Evolutionary conservation across 1,140 invertebrate genomes (phyloP), one percentile per base, ranked within the genome.

Genomic region (Cardiocondyla obscurior): DNA sequence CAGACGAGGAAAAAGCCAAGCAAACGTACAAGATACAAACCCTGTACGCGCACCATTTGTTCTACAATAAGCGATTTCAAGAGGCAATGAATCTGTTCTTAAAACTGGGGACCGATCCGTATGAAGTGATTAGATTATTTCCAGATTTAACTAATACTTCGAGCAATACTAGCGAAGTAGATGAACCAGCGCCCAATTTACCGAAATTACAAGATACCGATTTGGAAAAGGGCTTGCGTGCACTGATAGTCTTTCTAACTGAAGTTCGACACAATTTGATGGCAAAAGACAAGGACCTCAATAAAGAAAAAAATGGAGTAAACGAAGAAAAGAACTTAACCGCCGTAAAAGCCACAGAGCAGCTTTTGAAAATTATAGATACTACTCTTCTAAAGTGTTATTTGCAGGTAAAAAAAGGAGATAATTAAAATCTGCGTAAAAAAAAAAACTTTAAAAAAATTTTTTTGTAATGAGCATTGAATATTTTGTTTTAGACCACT

Each of bases 331-430:
- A 90, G 67, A 94, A 90, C 65, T 91, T 94, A 90, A 93, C 92
- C 19, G 90, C 89, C 58, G 90, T 93, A 42, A n/a, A n/a, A n/a
- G 92, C 94, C 55, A 94, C 91, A 1, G 93, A 95, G 67, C 96
- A 98, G 85, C 94, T 99, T 42, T 92, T 98, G 25, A 98, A 99
- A 94, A 98, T 99, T 53, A 99, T 99, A 84, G 99, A 99, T 92
- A 99, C 98, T 3, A 99, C 98, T 0, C 93, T 99, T 57, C 94
- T 99, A 0, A 99, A 99, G 92, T 99, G 98, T 93, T 99, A 99
- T 94, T 95, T 99, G 64, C 96, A 98, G 95, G 97, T 97, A 94
- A 89, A 84, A 58, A 19, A 98, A 97, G 97, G 93, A 88, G 83
- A 19, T 7, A 60, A 58, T 28, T 64, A 73, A 69, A 64, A 79